Evolutionary conservation across 2,888 invertebrate genomes (phyloP), one percentile per base, ranked within the genome.

Genomic region (Zaprionus obscuricornis): DNA sequence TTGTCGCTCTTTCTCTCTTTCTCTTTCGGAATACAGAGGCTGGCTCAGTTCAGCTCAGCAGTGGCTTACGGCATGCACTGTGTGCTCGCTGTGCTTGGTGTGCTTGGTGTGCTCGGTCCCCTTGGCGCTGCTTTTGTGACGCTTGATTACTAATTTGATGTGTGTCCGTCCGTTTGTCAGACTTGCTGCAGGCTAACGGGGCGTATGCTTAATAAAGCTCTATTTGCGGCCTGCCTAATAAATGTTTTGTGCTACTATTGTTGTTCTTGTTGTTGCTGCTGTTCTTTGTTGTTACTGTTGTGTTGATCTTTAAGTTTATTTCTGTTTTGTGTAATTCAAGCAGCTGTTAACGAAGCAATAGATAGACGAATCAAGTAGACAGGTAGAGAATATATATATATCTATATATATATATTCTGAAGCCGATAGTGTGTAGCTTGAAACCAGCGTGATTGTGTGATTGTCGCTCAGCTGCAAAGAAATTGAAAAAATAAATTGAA

Each of bases 111-210:
- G 10, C 29, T 8, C 18, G 13, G 26, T 5, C 33, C 47, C 43
- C 40, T 27, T 13, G 64, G 56, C 51, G 51, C 39, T 50, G 58
- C 74, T 52, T 67, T 66, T 68, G 66, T 77, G 56, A 13, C 37
- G 71, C 70, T 81, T 71, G 78, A 84, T 84, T 74, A 66, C 67
- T 70, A 81, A 84, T 78, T 84, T 78, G 50, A 67, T 70, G 60
- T 59, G 27, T 36, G 46, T 42, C 45, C 8, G 40, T 11, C 58
- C 10, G 20, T 22, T 24, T 24, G 31, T 31, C 31, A 5, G 31
- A 3, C 31, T 31, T 51, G 33, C 37, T 24, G 22, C 52, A 37
- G 62, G 56, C 66, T 20, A 51, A 51, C 58, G 47, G 17, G 50
- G 77, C 81, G 74, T 77, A 42, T 62, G 67, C 67, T 66, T 81